Evolutionary conservation across 2,888 invertebrate genomes (phyloP).

Genomic region (Odontocolon sp.): DNA sequence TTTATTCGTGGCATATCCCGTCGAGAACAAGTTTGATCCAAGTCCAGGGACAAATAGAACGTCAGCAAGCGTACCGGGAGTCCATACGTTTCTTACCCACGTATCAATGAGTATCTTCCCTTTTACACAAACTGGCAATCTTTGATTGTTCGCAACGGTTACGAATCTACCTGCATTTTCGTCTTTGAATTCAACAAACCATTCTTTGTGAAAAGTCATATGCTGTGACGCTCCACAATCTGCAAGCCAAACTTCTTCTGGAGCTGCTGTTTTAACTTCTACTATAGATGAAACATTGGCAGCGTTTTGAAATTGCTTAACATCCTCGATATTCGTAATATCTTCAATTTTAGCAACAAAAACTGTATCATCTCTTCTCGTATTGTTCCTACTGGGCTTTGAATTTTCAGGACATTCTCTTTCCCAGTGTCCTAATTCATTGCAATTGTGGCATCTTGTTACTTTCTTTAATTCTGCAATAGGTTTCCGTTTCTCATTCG

Average conservation of each 20-base stretch:
- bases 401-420: not conserved
- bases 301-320: not conserved
- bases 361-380: too few relatives aligned
- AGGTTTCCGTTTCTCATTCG: too few relatives aligned
- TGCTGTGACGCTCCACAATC: not conserved
- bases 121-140: not conserved
- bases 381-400: too few relatives aligned
- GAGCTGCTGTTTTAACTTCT: not conserved
- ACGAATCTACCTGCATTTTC: not conserved
- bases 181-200: not conserved
- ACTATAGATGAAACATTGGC: not conserved
- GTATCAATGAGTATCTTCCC: not conserved
- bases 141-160: not conserved
- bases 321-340: too few relatives aligned
- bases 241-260: not conserved
- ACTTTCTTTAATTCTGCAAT: not conserved
- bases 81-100: not conserved
- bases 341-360: too few relatives aligned
- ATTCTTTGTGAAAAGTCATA: conserved; percentile 1
- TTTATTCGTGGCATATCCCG: conserved; percentile 6
- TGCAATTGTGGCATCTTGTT: not conserved
- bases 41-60: conserved; percentile 29
- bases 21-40: conserved; percentile 44
- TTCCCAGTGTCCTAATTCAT: conserved; percentile 1
- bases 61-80: conserved; percentile 3